A percentile compares a stretch with the other conserved stretches of the same genome.
Conservation (phyloP, 2,888 invertebrate species). For the Sabatieria punctata region DNA sequence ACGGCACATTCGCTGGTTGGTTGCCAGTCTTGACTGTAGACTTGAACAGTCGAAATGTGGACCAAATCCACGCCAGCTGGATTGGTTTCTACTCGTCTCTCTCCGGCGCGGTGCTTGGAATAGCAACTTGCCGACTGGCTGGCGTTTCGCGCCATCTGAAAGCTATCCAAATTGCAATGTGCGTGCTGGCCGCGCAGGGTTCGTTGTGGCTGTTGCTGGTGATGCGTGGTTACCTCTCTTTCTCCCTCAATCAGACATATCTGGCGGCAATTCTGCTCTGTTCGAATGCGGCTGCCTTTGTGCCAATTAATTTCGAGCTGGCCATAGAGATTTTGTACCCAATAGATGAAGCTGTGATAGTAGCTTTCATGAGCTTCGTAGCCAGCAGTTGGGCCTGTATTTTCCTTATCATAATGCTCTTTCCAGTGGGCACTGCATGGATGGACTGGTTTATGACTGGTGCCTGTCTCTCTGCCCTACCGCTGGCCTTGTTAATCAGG, state of each 20-base stretch:
- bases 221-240: neutral
- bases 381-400: too few relatives aligned
- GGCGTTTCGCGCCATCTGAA: neutral
- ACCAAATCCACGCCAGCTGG: neutral
- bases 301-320: neutral
- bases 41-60: too few relatives aligned
- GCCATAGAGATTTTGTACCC: neutral
- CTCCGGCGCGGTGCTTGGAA: neutral
- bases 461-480: too few relatives aligned
- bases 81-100: neutral
- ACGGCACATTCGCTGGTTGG: too few relatives aligned
- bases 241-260: neutral
- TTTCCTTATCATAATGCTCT: too few relatives aligned
- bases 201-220: neutral
- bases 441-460: too few relatives aligned
- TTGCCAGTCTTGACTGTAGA: too few relatives aligned
- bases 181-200: neutral
- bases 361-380: too few relatives aligned
- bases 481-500: too few relatives aligned
- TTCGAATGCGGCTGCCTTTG: neutral
- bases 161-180: neutral
- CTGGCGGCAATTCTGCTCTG: neutral
- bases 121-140: neutral
- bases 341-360: neutral
- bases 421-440: too few relatives aligned